phyloP scores from a whole-genome alignment of 1,140 invertebrate genomes.

The Tribolium castaneum region DNA sequence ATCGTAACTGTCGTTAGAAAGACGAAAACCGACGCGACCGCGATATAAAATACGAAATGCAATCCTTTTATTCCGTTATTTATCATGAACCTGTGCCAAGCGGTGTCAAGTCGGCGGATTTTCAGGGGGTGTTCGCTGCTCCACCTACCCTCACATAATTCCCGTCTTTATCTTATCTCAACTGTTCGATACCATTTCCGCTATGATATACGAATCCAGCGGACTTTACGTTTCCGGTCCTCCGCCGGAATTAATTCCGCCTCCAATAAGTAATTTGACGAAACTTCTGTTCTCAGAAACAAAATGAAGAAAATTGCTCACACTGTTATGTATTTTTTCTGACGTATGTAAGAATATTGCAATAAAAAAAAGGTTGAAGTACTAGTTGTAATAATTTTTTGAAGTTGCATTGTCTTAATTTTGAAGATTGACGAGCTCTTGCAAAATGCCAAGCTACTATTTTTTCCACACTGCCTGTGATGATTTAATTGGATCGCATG shows the following conservation, averaged over 20 bases:
- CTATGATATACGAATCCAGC: constrained; percentile 29
- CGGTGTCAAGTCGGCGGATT: constrained; percentile 37
- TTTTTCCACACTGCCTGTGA: neutral
- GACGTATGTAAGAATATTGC: too few relatives aligned
- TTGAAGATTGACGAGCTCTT: too few relatives aligned
- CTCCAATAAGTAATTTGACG: constrained; percentile 5
- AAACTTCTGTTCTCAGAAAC: too few relatives aligned
- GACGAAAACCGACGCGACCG: neutral
- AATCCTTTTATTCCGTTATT: constrained; percentile 44
- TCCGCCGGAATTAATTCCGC: constrained; percentile 10
- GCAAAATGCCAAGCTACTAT: too few relatives aligned
- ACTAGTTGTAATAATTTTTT: too few relatives aligned
- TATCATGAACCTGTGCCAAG: constrained; percentile 46
- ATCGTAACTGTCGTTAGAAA: constrained; percentile 4
- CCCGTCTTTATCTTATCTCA: constrained; percentile 11
- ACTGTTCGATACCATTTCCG: constrained; percentile 36
- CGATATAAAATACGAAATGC: constrained; percentile 30
- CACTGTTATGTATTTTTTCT: too few relatives aligned
- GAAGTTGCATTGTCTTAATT: too few relatives aligned
- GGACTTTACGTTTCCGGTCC: constrained; percentile 14
- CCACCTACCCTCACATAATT: constrained; percentile 20
- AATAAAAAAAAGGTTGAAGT: too few relatives aligned
- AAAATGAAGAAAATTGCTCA: too few relatives aligned
- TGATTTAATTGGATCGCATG: neutral
- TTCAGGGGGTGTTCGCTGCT: neutral